These are phyloP conservation scores for Cyclina sinensis DNA, from an alignment of 1,140 invertebrate species.

Conservation along the genomic window DNA sequence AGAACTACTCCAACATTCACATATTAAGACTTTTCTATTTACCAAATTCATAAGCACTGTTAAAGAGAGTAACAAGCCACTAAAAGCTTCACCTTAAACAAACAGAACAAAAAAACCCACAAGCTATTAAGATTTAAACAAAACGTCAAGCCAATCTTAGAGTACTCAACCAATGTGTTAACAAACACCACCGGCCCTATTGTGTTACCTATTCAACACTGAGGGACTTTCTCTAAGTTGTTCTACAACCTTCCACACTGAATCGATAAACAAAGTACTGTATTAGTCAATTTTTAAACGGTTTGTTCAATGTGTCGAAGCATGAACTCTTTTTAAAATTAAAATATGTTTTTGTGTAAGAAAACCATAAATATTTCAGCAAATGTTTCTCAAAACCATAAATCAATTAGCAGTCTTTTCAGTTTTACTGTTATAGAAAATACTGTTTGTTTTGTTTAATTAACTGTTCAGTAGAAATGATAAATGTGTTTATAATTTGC, in stretches of 20 bases:
- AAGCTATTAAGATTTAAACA: neutral
- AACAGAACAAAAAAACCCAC: no score
- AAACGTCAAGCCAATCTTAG: neutral
- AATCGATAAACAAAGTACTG: constrained; percentile 12
- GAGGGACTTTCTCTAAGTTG: neutral
- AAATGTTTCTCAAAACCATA: neutral
- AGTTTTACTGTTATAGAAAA: neutral
- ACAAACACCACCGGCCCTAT: neutral
- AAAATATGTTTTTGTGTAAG: constrained; percentile 6
- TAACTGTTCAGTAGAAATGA: neutral
- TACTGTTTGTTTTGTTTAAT: constrained; percentile 18
- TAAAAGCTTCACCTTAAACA: no score
- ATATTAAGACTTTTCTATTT: no score
- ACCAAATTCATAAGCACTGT: no score
- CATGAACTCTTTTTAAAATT: constrained; percentile 3
- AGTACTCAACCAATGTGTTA: neutral
- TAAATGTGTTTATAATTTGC: neutral
- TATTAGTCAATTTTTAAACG: neutral
- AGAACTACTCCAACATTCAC: no score
- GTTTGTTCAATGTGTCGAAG: constrained; percentile 4
- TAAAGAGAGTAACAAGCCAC: no score
- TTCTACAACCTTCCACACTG: neutral
- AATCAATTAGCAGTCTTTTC: constrained; percentile 5
- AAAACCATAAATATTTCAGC: constrained; percentile 5
- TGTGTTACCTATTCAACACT: neutral